Evolutionary conservation across 2,888 invertebrate genomes (phyloP).

Genomic region (Drosophila prolongata): DNA sequence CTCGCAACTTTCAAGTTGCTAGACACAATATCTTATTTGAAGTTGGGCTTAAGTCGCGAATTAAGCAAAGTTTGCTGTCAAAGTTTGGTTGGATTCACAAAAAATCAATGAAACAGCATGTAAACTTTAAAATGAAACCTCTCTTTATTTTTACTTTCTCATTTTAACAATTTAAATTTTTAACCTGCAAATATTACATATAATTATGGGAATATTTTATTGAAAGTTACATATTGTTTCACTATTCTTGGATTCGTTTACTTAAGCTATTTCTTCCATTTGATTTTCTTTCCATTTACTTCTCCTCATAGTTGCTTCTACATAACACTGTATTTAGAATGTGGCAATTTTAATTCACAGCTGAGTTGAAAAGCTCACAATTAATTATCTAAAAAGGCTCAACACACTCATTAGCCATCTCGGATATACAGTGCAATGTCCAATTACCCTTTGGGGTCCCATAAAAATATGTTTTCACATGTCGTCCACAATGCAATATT

Average conservation of each 20-base stretch:
- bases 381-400: slow-evolving; percentile 74
- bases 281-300: too few species aligned
- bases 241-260: too few species aligned
- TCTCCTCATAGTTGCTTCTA: background rate
- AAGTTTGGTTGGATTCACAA: slow-evolving; percentile 18
- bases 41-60: slow-evolving; percentile 21
- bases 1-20: slow-evolving; percentile 56
- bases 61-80: slow-evolving; percentile 43
- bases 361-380: slow-evolving; percentile 63
- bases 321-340: background rate
- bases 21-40: slow-evolving; percentile 57
- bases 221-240: too few species aligned
- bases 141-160: background rate
- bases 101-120: background rate
- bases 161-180: too few species aligned
- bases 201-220: too few species aligned
- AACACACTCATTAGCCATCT: slow-evolving; percentile 66
- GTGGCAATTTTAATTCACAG: slow-evolving; percentile 32
- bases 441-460: slow-evolving; percentile 74
- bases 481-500: slow-evolving; percentile 45
- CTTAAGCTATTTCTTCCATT: too few species aligned
- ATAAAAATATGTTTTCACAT: slow-evolving; percentile 74
- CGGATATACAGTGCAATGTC: slow-evolving; percentile 40
- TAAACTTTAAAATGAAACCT: background rate
- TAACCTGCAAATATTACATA: too few species aligned